Evolutionary conservation across 1,140 invertebrate species (phyloP), one percentile per base, ranked within the genome.

Genomic region (Achroia grisella): DNA sequence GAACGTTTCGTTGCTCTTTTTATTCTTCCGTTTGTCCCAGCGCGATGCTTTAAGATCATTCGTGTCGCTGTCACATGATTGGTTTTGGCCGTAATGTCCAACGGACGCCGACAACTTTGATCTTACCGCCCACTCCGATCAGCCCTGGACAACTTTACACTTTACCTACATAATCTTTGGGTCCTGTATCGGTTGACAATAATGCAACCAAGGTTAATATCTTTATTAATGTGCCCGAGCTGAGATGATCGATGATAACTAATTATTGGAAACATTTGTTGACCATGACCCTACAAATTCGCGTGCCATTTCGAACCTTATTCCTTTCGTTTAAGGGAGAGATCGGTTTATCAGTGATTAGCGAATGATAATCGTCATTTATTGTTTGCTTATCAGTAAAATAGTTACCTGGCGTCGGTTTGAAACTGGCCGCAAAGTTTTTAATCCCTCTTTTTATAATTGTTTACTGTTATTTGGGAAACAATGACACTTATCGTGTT

Each of bases 251-350:
- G 78, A 82, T 81, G 80, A 84, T 84, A 84, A 80, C 77, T 84
- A 84, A 84, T 84, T 84, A 84, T 84, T 81, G 66, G 77, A 84
- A 81, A 84, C 76, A 84, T 78, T 80, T 80, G 67, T 72, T 79
- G 70, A 77, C 72, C 69, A 64, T 62, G 74, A 79, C 62, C 65
- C 61, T 58, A 29, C 37, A 40, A 34, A 14, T 30, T 39, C 28
- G 2, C n/a, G 4, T 13, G n/a, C 15, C 9, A 71, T 40, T 46
- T 45, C 57, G 12, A 35, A 53, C 62, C 62, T 42, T 73, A 72
- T 44, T 0, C 1, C 10, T 0, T 35, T 11, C 8, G 0, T 0
- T 35, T 70, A 74, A 49, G 36, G 62, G 57, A 10, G 10, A 40
- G 8, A 48, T 43, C 51, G 29, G 14, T 13, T 47, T 40, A 9